These are phyloP conservation scores for Cepaea hortensis DNA, from an alignment of 2,888 invertebrate genomes.

Conservation along the genomic window DNA sequence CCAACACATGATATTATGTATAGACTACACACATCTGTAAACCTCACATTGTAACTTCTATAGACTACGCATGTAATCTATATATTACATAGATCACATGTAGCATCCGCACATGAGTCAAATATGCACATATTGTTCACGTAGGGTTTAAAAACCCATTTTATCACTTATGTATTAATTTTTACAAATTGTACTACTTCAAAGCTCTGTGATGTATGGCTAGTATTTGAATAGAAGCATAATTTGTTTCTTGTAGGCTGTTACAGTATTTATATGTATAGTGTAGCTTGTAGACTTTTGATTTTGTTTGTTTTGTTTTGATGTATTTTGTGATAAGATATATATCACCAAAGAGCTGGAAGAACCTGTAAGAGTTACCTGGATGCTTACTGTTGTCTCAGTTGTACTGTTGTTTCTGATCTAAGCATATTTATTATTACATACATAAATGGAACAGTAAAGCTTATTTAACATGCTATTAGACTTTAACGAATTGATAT, in stretches of 20 bases:
- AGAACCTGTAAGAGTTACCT: background rate
- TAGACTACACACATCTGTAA: too few relatives aligned
- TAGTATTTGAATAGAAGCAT: background rate
- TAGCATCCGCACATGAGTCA: too few relatives aligned
- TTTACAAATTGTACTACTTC: background rate
- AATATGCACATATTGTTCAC: too few relatives aligned
- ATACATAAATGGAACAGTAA: too few relatives aligned
- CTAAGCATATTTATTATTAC: background rate
- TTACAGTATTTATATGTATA: background rate
- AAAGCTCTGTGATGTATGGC: background rate
- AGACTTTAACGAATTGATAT: too few relatives aligned
- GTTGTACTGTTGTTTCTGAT: background rate
- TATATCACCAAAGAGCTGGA: background rate
- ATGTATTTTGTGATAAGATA: slow-evolving; percentile 20
- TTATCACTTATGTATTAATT: background rate
- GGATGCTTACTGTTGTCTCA: background rate
- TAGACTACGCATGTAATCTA: too few relatives aligned
- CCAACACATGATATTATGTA: too few relatives aligned
- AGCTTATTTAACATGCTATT: too few relatives aligned
- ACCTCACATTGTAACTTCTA: too few relatives aligned
- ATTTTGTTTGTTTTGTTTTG: background rate
- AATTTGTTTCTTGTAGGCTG: background rate
- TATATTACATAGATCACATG: too few relatives aligned
- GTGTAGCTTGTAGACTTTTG: background rate
- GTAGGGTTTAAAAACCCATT: background rate